Evolutionary conservation across 2,113 vertebrate species (phyloP), one percentile per base, ranked within the genome.

Genomic region (Corapipo altera): DNA sequence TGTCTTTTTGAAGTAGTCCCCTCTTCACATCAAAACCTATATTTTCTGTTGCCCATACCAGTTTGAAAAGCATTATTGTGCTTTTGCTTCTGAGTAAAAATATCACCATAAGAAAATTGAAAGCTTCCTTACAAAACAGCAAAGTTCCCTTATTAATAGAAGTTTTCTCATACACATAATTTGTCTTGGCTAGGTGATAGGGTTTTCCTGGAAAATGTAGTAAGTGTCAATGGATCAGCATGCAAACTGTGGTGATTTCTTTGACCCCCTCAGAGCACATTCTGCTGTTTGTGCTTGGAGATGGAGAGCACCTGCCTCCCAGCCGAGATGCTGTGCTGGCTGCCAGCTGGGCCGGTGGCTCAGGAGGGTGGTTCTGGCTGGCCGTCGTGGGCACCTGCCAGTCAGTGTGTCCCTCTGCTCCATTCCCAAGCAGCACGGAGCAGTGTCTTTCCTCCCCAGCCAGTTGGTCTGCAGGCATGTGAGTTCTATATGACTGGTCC

Each of bases 341-440:
- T 41, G 10, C 30, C 8, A 6, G n/a, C 71, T 23, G 71, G n/a
- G 6, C 7, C 33, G 9, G 13, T 28, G 52, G 33, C 61, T 18
- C 35, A 23, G 59, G 66, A 49, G 35, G 35, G 4, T 43, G 73
- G 12, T 23, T 46, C 30, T 77, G 44, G 28, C 51, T n/a, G 55
- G 51, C 1, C 0, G 5, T 58, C 0, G 0, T 41, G 69, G 23
- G 16, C 9, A 5, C 28, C 30, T 43, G 48, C 73, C 37, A 3
- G 12, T 39, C 0, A 0, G 6, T 0, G 0, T 27, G 35, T 48
- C 39, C 62, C 37, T 6, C 52, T 44, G 65, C 49, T 76, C 24
- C 0, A 0, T 35, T 65, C 46, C 39, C 1, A 1, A 17, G 55
- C 59, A 39, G 51, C 48, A 43, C 6, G 5, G 4, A 9, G 22